Evolutionary conservation across 1,140 invertebrate genomes (phyloP), one percentile per base, ranked within the genome.

Genomic region (Neomicropteryx cornuta): DNA sequence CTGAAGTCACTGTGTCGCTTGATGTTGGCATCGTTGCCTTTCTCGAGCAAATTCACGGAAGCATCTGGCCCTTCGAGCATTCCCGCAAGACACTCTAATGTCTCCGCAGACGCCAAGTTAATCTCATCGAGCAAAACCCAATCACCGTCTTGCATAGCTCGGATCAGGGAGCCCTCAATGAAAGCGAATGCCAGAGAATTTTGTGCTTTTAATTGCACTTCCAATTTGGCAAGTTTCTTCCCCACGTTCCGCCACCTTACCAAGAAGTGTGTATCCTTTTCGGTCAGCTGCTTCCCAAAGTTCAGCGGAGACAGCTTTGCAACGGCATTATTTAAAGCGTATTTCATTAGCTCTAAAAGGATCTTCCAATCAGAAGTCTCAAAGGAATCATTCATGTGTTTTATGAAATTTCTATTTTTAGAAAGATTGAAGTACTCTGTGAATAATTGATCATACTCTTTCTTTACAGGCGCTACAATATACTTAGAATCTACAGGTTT

Each of bases 61-160:
- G 87, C 83, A 37, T 73, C 60, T 11, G 76, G 74, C 22, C 80
- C 77, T 59, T 98, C 94, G 10, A 99, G 59, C 11, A 98, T 68
- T n/a, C 88, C 86, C 11, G 87, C 86, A 5, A 99, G 67, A 64
- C 93, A 97, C 54, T 98, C 91, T 24, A 99, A 71, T 11, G 93
- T 97, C 68, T 99, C 95, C 0, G 90, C 82, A 30, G 87, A 86
- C 0, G 95, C 94, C 39, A 99, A 73, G 70, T 99, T 99, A 18
- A 99, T 97, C 73, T 99, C 95, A 61, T 98, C 95, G 20, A 99
- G 57, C 14, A 99, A 62, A 21, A 99, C 83, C 95, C 95, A 98
- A 49, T 94, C 72, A 1, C 89, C 94, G 49, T 88, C 73, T 57
- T 80, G 79, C 44, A 97, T 70, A 5, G 94, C 93, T 65, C 83